Conservation (phyloP, 2,797 vertebrate genomes). For the Diplodus sargus region DNA sequence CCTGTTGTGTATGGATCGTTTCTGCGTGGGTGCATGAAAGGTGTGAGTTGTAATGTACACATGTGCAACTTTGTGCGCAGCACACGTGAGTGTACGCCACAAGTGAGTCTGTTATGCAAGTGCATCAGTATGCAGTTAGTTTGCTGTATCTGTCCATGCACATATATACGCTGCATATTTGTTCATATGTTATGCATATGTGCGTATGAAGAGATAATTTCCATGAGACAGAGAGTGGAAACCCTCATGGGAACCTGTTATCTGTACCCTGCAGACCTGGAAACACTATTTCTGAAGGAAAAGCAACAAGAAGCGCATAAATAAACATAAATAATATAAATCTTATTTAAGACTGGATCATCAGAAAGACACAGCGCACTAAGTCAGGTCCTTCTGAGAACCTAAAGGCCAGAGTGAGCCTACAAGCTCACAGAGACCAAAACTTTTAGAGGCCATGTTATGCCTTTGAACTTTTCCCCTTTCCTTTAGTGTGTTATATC, state of each 20-base stretch:
- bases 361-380: not conserved
- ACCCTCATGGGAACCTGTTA: slow-evolving; percentile 29
- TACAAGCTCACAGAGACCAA: not conserved
- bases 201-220: not conserved
- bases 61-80: not conserved
- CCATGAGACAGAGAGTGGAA: slow-evolving; percentile 17
- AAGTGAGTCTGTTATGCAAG: not conserved
- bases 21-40: slow-evolving; percentile 42
- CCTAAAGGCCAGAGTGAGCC: not conserved
- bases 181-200: not conserved
- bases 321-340: not conserved
- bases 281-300: slow-evolving; percentile 19
- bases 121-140: slow-evolving; percentile 7
- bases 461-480: too few species aligned
- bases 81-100: not conserved
- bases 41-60: slow-evolving; percentile 19
- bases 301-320: not conserved
- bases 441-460: not conserved
- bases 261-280: slow-evolving; percentile 26
- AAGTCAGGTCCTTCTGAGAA: not conserved
- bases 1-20: slow-evolving; percentile 31
- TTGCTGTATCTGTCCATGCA: not conserved
- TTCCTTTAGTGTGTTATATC: too few species aligned
- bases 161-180: not conserved
- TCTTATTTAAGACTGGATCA: not conserved